A percentile compares a stretch with the other conserved stretches of the same genome.
These are phyloP conservation scores for Osedax frankpressi DNA, from an alignment of 2,888 invertebrate species.

Conservation along the genomic window DNA sequence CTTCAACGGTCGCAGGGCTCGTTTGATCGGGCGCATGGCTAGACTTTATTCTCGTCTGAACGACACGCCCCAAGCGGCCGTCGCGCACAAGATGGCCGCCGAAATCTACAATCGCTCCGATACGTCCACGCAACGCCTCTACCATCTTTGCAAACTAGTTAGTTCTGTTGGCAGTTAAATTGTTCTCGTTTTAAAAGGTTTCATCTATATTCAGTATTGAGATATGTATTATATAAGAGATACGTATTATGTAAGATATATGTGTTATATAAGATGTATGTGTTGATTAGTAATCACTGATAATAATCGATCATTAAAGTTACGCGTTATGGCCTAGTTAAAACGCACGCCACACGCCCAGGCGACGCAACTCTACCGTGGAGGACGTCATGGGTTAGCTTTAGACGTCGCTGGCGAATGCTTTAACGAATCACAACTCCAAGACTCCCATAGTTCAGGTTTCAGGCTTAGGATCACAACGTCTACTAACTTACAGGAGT, in stretches of 20 bases:
- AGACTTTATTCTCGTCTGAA: slow-evolving; percentile 15
- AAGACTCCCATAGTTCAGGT: too few relatives aligned
- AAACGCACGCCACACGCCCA: too few relatives aligned
- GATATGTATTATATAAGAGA: too few relatives aligned
- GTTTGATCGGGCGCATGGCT: slow-evolving; percentile 24
- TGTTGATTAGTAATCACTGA: too few relatives aligned
- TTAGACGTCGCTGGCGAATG: slow-evolving; percentile 22
- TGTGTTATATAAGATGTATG: too few relatives aligned
- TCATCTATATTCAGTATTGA: too few relatives aligned
- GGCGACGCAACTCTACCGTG: slow-evolving; percentile 18
- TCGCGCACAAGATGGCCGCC: slow-evolving; percentile 23
- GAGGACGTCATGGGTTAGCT: slow-evolving; percentile 13
- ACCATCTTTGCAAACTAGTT: neutral
- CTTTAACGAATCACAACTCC: slow-evolving; percentile 24
- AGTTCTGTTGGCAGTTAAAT: neutral
- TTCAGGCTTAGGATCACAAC: too few relatives aligned
- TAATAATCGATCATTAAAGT: too few relatives aligned
- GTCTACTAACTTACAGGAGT: too few relatives aligned
- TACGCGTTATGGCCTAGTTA: too few relatives aligned
- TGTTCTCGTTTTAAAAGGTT: neutral
- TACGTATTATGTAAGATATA: too few relatives aligned
- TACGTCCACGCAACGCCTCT: neutral
- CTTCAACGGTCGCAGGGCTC: slow-evolving; percentile 23
- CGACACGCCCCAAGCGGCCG: slow-evolving; percentile 21
- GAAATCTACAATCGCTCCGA: slow-evolving; percentile 21